Evolutionary conservation across 2,888 invertebrate species (phyloP).

Genomic region (Coenonympha arcania): DNA sequence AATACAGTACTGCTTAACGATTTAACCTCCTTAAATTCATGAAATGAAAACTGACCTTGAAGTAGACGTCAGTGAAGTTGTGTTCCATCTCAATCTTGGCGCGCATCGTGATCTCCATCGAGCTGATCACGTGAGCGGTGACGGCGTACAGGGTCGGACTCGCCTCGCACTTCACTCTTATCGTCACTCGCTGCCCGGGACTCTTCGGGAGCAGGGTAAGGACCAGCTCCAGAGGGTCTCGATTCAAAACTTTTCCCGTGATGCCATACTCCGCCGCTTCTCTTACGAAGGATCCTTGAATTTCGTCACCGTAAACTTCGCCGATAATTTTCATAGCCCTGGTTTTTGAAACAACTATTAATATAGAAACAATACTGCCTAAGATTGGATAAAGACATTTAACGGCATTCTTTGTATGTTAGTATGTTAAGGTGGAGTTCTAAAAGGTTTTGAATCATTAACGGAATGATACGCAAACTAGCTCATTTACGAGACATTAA

Average conservation of each 20-base stretch:
- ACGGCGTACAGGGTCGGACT: slow-evolving; percentile 38
- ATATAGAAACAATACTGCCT: no score
- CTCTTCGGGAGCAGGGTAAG: slow-evolving; percentile 53
- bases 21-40: background rate
- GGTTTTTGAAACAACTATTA: slow-evolving; percentile 14
- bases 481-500: no score
- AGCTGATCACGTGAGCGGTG: slow-evolving; percentile 49
- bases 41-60: slow-evolving; percentile 43
- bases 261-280: slow-evolving; percentile 58
- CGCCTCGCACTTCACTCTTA: slow-evolving; percentile 47
- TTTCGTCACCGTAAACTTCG: slow-evolving; percentile 54
- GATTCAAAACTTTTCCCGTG: slow-evolving; percentile 52
- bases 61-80: slow-evolving; percentile 56
- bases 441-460: no score
- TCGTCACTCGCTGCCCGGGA: slow-evolving; percentile 45
- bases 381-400: no score
- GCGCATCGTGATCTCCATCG: slow-evolving; percentile 46
- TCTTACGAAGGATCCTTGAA: slow-evolving; percentile 54
- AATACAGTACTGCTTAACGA: no score
- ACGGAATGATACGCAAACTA: no score
- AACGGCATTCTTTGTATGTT: no score
- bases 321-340: slow-evolving; percentile 62
- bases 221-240: slow-evolving; percentile 57
- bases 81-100: slow-evolving; percentile 45
- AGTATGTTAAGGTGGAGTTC: no score